Base-by-base conservation (phyloP, 1,140 invertebrate species). In the Lasioglossum albipes region DNA sequence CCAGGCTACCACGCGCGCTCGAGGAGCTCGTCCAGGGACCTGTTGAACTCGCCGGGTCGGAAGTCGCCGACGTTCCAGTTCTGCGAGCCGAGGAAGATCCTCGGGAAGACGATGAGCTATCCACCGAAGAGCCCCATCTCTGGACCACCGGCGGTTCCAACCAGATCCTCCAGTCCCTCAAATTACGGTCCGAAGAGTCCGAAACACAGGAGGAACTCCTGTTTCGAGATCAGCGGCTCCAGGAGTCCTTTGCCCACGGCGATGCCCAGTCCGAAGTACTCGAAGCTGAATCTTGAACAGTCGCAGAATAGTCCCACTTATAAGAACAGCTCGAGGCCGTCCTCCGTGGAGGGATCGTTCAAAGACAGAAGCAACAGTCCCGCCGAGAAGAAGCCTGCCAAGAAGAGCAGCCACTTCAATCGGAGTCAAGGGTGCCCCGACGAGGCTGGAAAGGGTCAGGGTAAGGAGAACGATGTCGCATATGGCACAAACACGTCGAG, bases 51-150 rank as follows among this genome's bases (percentile, higher is more conserved):
- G 0, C 72, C 79, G 0, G 66, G 79, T 2, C 66, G 73, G 27
- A 85, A 83, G 12, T 88, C 88, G 1, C 79, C 89, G 0, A 75
- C 88, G 2, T 88, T 92, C 31, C 87, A 92, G n/a, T 89, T 92
- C 27, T 87, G 83, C 67, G 90, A 89, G n/a, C 82, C 88, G 0
- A 87, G 88, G 0, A 91, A 89, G 22, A 87, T 42, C 27, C 86
- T 91, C n/a, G 87, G 85, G 0, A 92, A 93, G 57, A 91, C 91
- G 0, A 71, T 90, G 54, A 92, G 90, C 27, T 92, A 92, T 66
- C 90, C 91, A 7, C 84, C 89, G 0, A 91, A 90, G 57, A 89
- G 81, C 66, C 75, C 87, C 20, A 45, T 82, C 69, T 62, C 84
- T 7, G 64, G 18, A 6, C 75, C 75, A 68, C 64, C 83, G 72